Conservation (phyloP, 2,888 invertebrate species). For the Drosophila flavopinicola region DNA sequence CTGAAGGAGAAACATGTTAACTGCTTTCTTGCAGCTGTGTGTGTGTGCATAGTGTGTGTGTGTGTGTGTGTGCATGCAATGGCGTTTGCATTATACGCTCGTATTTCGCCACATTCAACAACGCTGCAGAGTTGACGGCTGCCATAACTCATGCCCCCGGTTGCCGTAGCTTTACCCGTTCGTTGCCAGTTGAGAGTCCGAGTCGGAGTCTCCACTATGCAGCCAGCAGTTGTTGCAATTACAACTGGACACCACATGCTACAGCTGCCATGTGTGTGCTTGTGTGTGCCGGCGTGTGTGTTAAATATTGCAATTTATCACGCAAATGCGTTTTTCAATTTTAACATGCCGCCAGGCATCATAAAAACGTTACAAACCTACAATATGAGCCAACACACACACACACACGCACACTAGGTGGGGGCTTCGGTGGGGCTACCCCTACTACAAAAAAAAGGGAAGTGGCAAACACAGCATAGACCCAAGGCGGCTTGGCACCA, state of each 20-base stretch:
- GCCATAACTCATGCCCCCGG: conserved; percentile 77
- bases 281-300: conserved; percentile 66
- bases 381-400: conserved; percentile 69
- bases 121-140: conserved; percentile 73
- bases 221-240: conserved; percentile 72
- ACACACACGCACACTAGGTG: conserved; percentile 18
- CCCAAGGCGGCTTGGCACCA: conserved; percentile 32
- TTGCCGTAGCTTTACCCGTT: no score
- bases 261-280: conserved; percentile 65
- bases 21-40: conserved; percentile 67
- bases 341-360: conserved; percentile 84
- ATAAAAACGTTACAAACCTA: conserved; percentile 81
- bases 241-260: conserved; percentile 77
- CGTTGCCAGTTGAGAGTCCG: conserved; percentile 44
- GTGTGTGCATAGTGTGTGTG: conserved; percentile 33
- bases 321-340: conserved; percentile 85
- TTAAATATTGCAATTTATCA: conserved; percentile 85
- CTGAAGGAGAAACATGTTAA: conserved; percentile 78
- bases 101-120: conserved; percentile 80
- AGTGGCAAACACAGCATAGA: conserved; percentile 26
- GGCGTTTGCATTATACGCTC: conserved; percentile 80
- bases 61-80: conserved; percentile 63
- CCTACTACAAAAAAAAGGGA: conserved; percentile 28
- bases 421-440: no score
- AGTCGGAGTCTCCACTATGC: conserved; percentile 33